Percentiles rank a stretch among this genome's conserved stretches.
phyloP scores from a whole-genome alignment of 2,888 invertebrate species.

The Rhagophthalmus giganteus region DNA sequence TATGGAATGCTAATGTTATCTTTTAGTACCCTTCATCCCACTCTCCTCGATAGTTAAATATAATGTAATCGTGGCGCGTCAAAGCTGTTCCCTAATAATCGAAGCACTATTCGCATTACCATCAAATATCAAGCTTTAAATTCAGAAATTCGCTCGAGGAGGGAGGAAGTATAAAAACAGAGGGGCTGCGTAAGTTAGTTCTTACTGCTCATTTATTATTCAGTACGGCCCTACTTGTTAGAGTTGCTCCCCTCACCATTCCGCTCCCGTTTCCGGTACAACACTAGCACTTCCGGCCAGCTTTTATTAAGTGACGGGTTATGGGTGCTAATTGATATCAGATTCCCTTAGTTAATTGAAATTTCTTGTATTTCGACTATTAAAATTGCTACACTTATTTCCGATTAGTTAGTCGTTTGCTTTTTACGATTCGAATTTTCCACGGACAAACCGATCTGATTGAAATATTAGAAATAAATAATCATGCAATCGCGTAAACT shows the following conservation, averaged over 20 bases:
- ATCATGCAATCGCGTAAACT: neutral
- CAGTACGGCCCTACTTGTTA: conserved; percentile 47
- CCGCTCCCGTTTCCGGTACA: conserved; percentile 49
- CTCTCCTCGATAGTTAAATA: neutral
- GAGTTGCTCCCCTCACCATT: conserved; percentile 40
- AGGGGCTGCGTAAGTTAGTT: conserved; percentile 55
- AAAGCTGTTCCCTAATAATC: conserved; percentile 30
- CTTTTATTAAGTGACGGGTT: conserved; percentile 41
- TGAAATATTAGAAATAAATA: neutral
- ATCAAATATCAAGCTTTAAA: conserved; percentile 50
- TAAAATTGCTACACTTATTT: too few relatives aligned
- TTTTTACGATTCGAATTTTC: too few relatives aligned
- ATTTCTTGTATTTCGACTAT: conserved; percentile 35
- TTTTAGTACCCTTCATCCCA: neutral
- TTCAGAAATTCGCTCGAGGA: conserved; percentile 48
- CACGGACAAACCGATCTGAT: neutral
- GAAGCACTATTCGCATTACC: conserved; percentile 38
- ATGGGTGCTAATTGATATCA: conserved; percentile 41
- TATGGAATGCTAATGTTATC: neutral
- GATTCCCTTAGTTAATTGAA: conserved; percentile 38
- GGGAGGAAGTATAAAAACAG: conserved; percentile 51
- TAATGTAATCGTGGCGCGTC: conserved; percentile 1
- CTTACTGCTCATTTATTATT: conserved; percentile 57
- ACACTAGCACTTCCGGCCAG: conserved; percentile 49
- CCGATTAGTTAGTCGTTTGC: too few relatives aligned